Base-by-base conservation (phyloP, 2,113 vertebrate genomes). In the Acanthochromis polyacanthus region DNA sequence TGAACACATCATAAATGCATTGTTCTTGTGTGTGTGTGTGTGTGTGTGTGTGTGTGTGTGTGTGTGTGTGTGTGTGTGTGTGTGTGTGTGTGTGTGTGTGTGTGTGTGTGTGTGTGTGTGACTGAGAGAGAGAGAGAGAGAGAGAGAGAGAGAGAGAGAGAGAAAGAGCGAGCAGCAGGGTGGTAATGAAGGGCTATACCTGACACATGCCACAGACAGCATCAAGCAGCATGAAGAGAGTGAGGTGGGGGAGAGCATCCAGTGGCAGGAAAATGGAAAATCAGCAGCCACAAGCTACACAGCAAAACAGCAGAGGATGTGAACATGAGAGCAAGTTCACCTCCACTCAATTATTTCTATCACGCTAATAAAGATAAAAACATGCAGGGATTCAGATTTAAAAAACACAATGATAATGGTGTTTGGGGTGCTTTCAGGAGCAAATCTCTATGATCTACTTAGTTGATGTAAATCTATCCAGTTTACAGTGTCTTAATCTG, bases 401-500 rank as follows among this genome's bases (percentile, higher is more conserved):
- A 71, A 11, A 53, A 61, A 50, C 46, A 76, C 52, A 52, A 86
- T 63, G 28, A 72, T 57, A 77, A 73, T 56, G 80, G 7, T 71
- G 53, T 62, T 77, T 56, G n/a, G 15, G 17, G n/a, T 55, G 64
- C 56, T 79, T 69, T 79, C 70, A 56, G 84, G 82, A 84, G 89
- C 77, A 65, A 67, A 85, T 71, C 62, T 62, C 62, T 62, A 50
- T 76, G 77, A 87, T 90, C 79, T 89, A 67, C 69, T 88, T 85
- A 84, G 63, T 22, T 73, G 63, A 80, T 60, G 48, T 75, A 88
- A 91, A 91, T 88, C 76, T 82, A 57, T 83, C 67, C 83, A 70
- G 74, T 90, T 86, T 86, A 87, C 71, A 67, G 58, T 66, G 75
- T 88, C 75, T 69, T 89, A 93, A 93, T 91, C 89, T 86, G 76